A percentile compares a stretch with the other conserved stretches of the same genome.
Conservation (phyloP, 2,113 vertebrate species). For the Genyomyrus donnyi region DNA sequence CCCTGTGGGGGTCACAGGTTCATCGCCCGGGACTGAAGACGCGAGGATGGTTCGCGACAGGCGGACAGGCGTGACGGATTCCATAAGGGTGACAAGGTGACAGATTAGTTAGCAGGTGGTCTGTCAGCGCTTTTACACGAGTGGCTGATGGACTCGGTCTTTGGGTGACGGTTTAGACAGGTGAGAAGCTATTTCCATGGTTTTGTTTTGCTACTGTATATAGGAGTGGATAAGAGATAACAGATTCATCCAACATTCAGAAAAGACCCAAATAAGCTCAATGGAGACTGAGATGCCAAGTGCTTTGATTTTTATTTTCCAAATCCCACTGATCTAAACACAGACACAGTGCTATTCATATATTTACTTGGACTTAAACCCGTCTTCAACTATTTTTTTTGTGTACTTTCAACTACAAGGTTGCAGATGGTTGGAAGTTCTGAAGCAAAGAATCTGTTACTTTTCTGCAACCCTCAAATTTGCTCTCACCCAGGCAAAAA, state of each 20-base stretch:
- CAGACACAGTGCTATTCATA: background rate
- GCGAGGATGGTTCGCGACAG: background rate
- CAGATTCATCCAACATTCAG: background rate
- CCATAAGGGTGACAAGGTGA: background rate
- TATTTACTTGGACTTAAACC: background rate
- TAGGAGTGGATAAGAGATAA: background rate
- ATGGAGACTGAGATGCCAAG: background rate
- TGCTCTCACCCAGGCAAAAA: background rate
- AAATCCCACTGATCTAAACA: background rate
- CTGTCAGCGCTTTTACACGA: background rate
- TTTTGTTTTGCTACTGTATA: background rate
- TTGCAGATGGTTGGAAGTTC: background rate
- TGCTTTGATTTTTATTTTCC: background rate
- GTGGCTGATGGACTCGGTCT: background rate
- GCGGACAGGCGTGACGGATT: background rate
- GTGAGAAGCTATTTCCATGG: background rate
- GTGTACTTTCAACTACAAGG: background rate
- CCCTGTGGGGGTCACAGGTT: constrained; percentile 9
- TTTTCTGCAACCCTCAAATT: background rate
- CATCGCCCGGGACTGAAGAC: background rate
- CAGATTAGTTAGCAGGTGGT: background rate
- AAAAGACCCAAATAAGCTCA: background rate
- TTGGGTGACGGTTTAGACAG: background rate
- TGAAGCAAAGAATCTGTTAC: background rate
- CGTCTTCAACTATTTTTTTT: background rate